Percentiles rank a stretch among this genome's conserved stretches.
Evolutionary conservation across 2,113 vertebrate genomes (phyloP).

Genomic region (Hippocampus zosterae): DNA sequence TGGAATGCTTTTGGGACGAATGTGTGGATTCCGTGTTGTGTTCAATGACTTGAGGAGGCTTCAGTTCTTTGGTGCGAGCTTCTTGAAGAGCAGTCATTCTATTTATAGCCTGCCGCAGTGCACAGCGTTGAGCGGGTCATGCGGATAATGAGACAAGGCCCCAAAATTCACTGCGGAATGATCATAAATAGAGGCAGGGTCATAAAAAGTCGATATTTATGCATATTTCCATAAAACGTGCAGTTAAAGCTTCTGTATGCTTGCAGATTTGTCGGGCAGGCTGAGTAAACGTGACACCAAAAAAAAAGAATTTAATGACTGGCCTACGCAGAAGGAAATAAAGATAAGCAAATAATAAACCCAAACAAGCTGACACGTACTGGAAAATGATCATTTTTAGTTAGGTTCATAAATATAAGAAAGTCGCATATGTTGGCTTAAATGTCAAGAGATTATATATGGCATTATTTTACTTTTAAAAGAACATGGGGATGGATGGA

Average conservation of each 20-base stretch:
- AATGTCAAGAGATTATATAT: neutral
- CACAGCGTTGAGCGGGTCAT: conserved; percentile 7
- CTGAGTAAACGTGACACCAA: neutral
- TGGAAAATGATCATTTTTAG: neutral
- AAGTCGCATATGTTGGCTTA: neutral
- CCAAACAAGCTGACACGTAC: neutral
- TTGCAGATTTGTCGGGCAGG: conserved; percentile 3
- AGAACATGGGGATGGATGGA: too few relatives aligned
- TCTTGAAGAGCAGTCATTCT: conserved; percentile 5
- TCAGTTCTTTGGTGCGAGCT: neutral
- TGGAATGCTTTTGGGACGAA: neutral
- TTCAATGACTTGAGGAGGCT: neutral
- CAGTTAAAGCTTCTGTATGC: neutral
- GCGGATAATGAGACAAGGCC: conserved; percentile 4
- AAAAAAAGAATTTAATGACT: neutral
- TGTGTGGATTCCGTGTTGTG: neutral
- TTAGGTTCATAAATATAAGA: neutral
- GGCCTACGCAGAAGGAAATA: conserved; percentile 2
- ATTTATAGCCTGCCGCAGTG: conserved; percentile 9
- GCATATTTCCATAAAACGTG: neutral
- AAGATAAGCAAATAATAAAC: conserved; percentile 3
- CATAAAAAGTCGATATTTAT: neutral
- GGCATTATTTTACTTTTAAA: neutral
- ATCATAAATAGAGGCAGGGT: neutral
- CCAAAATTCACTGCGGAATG: neutral